Base-by-base conservation (phyloP, 1,140 invertebrate species). In the Onthophagus taurus region DNA sequence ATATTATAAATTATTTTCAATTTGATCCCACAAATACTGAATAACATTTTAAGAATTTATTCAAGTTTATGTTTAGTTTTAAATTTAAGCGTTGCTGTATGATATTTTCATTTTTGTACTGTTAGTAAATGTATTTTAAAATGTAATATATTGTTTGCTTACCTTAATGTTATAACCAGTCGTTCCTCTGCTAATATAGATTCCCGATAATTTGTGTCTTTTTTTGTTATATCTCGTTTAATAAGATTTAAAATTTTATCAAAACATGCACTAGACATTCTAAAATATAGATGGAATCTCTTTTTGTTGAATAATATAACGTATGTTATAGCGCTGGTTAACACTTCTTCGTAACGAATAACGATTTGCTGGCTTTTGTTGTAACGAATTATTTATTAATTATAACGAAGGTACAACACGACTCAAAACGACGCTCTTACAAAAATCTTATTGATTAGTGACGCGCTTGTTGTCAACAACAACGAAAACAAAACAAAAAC, bases 171-270 rank as follows among this genome's bases (percentile, higher is more conserved):
- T 13, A 46, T 42, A 9, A 44, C 44, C 1, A 49, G 24, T 20
- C 48, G 43, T 46, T 49, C 44, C 30, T 45, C 44, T 20, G 44
- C 29, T n/a, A 30, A 36, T n/a, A 49, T 46, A 35, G 48, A 3
- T 39, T 46, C 38, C 35, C 37, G 37, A 31, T 49, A 46, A 42
- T 49, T 45, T 35, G 48, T 42, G 23, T 42, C 31, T 9, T 5
- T 12, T 36, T 42, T 49, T 24, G 18, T 1, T 24, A 44, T 44
- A 26, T 44, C 17, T 23, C 21, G 4, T 46, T 18, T 37, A 6
- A 49, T 42, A 13, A 41, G 26, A 35, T 42, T 31, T 30, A 49
- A 41, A 24, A 45, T 45, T 45, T 45, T 36, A 42, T 49, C 47
- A 36, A 49, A 45, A 29, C 43, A 45, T 7, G 45, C 43, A 9